Conservation (phyloP, 2,888 invertebrate species). For the Pollenia griseotomentosa region DNA sequence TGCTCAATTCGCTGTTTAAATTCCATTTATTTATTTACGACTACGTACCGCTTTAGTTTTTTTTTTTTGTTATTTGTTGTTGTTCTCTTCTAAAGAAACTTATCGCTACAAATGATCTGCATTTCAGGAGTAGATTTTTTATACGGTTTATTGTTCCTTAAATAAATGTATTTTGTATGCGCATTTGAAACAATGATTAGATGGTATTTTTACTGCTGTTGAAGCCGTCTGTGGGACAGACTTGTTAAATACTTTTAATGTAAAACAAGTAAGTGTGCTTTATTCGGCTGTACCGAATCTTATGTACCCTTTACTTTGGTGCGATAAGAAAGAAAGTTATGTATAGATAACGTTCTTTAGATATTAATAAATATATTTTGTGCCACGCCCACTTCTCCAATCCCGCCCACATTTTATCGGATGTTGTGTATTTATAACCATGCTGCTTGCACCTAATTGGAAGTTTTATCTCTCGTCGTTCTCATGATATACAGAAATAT, state of each 20-base stretch:
- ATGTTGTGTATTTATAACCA: no score
- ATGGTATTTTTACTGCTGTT: slow-evolving; percentile 48
- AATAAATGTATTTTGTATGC: slow-evolving; percentile 68
- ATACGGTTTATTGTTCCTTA: slow-evolving; percentile 26
- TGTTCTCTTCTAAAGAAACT: slow-evolving; percentile 40
- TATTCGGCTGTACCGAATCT: no score
- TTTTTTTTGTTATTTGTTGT: neutral
- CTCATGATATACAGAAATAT: no score
- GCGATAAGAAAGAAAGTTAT: no score
- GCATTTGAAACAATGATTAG: slow-evolving; percentile 72
- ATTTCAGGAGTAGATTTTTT: slow-evolving; percentile 50
- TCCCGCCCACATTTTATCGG: no score
- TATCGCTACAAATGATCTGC: slow-evolving; percentile 70
- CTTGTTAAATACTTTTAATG: slow-evolving; percentile 53
- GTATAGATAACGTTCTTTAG: no score
- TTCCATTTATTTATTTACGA: slow-evolving; percentile 74
- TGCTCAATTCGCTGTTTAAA: slow-evolving; percentile 79
- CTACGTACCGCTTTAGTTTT: slow-evolving; percentile 43
- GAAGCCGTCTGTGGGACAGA: slow-evolving; percentile 56
- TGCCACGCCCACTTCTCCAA: no score
- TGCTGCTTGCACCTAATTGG: no score
- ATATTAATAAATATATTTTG: no score
- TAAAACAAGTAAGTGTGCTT: neutral
- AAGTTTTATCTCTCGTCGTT: no score
- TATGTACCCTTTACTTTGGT: no score